Evolutionary conservation across 2,113 vertebrate genomes (phyloP).

Genomic region (Varanus komodoensis): DNA sequence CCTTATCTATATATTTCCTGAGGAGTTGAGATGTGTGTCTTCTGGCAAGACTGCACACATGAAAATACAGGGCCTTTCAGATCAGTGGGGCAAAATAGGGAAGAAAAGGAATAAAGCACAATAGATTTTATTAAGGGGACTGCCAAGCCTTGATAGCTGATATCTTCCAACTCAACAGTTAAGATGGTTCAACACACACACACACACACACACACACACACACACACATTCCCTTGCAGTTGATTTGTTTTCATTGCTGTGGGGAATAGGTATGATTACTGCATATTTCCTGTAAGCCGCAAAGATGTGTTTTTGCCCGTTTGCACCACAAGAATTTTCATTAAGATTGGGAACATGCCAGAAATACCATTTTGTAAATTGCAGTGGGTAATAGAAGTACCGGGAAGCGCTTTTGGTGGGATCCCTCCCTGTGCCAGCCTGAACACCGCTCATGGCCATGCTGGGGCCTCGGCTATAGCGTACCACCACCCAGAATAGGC

Average conservation of each 20-base stretch:
- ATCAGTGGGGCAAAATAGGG: background rate
- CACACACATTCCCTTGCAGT: background rate
- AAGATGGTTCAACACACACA: background rate
- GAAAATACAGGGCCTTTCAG: background rate
- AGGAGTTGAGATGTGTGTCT: background rate
- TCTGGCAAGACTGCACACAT: background rate
- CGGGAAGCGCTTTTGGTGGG: background rate
- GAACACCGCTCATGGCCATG: conserved; percentile 38
- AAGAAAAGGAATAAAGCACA: background rate
- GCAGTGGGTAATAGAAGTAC: background rate
- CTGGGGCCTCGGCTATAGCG: conserved; percentile 42
- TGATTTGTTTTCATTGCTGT: conserved; percentile 21
- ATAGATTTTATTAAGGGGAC: background rate
- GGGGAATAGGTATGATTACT: conserved; percentile 17
- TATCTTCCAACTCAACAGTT: background rate
- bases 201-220: too few species aligned
- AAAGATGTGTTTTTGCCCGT: conserved; percentile 35
- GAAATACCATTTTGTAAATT: conserved; percentile 15
- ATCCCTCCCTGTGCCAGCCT: conserved; percentile 38
- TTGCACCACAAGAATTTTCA: conserved; percentile 3
- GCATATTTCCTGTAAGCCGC: conserved; percentile 18
- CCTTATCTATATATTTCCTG: background rate
- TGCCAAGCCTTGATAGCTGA: background rate
- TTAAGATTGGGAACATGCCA: conserved; percentile 44
- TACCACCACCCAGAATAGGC: conserved; percentile 56